Evolutionary conservation across 2,113 vertebrate species (phyloP), one percentile per base, ranked within the genome.

Genomic region (Xyrauchen texanus): DNA sequence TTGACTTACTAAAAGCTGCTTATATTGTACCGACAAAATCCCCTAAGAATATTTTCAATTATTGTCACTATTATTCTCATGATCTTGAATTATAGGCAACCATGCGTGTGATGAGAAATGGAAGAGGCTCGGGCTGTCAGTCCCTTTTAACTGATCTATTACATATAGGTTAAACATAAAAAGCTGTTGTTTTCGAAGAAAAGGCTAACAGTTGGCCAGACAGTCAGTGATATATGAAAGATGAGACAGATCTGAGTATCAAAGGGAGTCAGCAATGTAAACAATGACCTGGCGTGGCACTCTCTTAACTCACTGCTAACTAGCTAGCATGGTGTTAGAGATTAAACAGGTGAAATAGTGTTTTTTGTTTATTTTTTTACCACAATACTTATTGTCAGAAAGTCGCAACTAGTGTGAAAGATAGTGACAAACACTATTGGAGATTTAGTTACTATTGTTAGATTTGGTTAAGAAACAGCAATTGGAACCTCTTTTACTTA

Each of bases 271-370:
- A 57, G 81, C 78, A 85, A 67, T 85, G 84, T 85, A 85, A 85
- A 85, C 84, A 85, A 85, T 85, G 84, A 82, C 84, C 81, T 85
- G 84, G 84, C 78, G 84, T 85, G 81, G 84, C 84, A 78, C 8
- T 64, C 45, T 61, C 10, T 16, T 68, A 61, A 47, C 58, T 21
- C 63, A 5, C 4, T 61, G 73, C 42, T 77, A 74, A 70, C 82
- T 21, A 57, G 68, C 68, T 51, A 76, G 78, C 78, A 64, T 47
- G 13, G 0, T 46, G n/a, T 52, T 61, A 60, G 68, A 63, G 5
- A 15, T 60, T 11, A 11, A 65, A n/a, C 15, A 15, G 12, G 8
- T 44, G 11, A 34, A 76, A n/a, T 21, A 10, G 5, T 45, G 3
- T 51, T 51, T 34, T 34, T 34, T 34, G 21, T 34, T 34, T 34